Percentiles rank a stretch among this genome's conserved stretches.
phyloP scores from a whole-genome alignment of 2,113 vertebrate genomes.

The Eudyptes chrysolophus region DNA sequence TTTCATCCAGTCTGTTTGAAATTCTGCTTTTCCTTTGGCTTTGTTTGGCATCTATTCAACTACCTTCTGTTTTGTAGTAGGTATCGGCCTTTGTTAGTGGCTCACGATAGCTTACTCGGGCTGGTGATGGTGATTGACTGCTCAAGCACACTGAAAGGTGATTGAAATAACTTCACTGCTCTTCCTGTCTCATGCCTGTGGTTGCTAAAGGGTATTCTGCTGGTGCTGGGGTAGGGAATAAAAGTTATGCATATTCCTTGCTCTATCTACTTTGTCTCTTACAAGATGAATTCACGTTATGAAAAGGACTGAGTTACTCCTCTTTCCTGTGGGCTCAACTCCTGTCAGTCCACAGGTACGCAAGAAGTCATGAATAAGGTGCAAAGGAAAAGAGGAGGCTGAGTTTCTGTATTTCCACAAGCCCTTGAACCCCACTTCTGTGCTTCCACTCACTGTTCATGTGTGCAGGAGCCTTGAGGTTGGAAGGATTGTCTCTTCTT shows the following conservation, averaged over 20 bases:
- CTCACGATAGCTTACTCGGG: neutral
- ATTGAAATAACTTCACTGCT: neutral
- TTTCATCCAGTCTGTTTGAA: conserved; percentile 53
- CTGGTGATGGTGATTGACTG: neutral
- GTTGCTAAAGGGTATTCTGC: neutral
- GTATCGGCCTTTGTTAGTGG: neutral
- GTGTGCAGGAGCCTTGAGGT: neutral
- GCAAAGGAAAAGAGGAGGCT: neutral
- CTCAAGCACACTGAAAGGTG: neutral
- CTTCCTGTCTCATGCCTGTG: neutral
- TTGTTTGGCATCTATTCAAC: conserved; percentile 35
- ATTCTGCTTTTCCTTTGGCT: conserved; percentile 39
- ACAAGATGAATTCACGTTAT: neutral
- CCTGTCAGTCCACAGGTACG: neutral
- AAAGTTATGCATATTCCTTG: neutral
- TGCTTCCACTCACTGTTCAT: neutral
- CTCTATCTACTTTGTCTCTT: neutral
- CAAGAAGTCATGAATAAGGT: neutral
- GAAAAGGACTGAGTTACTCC: neutral
- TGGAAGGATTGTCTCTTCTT: neutral
- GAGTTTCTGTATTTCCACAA: neutral
- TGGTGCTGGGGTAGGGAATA: neutral
- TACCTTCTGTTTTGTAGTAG: neutral
- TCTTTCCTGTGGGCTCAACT: neutral
- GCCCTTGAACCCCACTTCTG: neutral